These are phyloP conservation scores for Yponomeuta malinellus DNA, from an alignment of 2,888 invertebrate genomes.

Conservation along the genomic window DNA sequence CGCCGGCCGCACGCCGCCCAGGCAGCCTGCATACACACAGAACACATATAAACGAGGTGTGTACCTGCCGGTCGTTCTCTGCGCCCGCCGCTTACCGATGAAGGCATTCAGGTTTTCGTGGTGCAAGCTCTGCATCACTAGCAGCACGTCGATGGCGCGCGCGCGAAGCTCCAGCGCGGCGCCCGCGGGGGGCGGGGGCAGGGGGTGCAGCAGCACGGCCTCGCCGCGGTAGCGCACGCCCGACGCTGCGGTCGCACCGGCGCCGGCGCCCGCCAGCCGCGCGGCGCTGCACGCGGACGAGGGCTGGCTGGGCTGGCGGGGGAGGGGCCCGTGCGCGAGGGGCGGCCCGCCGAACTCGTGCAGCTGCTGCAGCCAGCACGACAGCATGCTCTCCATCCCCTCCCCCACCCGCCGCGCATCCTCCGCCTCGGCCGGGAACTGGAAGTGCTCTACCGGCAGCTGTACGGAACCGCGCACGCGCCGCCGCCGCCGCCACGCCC, in stretches of 20 bases:
- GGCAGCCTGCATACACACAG: constrained; percentile 74
- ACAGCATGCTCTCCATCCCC: constrained; percentile 90
- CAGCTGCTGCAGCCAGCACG: constrained; percentile 89
- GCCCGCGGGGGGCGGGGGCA: constrained; percentile 60
- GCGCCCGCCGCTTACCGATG: constrained; percentile 69
- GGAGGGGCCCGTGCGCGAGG: constrained; percentile 88
- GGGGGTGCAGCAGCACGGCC: constrained; percentile 89
- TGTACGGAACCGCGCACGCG: constrained; percentile 33
- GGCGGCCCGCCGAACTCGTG: constrained; percentile 90
- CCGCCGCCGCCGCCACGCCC: constrained; percentile 22
- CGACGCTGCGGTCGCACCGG: constrained; percentile 84
- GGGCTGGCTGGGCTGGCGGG: constrained; percentile 82
- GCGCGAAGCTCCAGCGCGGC: constrained; percentile 84
- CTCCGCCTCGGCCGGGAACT: constrained; percentile 42
- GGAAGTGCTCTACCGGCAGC: constrained; percentile 34
- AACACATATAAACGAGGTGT: not conserved
- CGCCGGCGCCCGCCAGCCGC: constrained; percentile 75
- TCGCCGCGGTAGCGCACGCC: constrained; percentile 77
- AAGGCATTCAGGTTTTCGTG: constrained; percentile 95
- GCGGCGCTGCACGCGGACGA: constrained; percentile 69
- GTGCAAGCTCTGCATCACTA: constrained; percentile 87
- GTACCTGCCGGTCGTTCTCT: not conserved
- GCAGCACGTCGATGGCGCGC: constrained; percentile 86
- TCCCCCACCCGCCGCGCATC: constrained; percentile 65
- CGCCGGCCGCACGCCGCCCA: constrained; percentile 86